A percentile compares a stretch with the other conserved stretches of the same genome.
Conservation (phyloP, 2,888 invertebrate species). For the Leucoma salicis region DNA sequence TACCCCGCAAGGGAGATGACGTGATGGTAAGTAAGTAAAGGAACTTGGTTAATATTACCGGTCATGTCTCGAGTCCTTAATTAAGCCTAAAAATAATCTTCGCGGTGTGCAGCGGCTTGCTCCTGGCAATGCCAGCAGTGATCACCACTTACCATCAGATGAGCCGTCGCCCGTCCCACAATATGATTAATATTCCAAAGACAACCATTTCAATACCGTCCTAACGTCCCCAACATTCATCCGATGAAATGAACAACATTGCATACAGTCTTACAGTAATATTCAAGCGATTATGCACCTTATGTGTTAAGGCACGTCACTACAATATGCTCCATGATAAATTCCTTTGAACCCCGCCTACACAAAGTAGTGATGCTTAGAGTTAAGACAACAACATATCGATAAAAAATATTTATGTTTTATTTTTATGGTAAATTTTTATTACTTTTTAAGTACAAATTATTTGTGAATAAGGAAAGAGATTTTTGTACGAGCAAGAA, state of each 20-base stretch:
- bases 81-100: too few species aligned
- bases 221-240: conserved; percentile 3
- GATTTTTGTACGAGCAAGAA: too few species aligned
- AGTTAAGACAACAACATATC: conserved; percentile 14
- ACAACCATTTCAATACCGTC: conserved; percentile 5
- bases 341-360: conserved; percentile 60
- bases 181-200: conserved; percentile 3
- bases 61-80: too few species aligned
- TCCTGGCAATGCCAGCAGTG: too few species aligned
- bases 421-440: too few species aligned
- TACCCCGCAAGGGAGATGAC: too few species aligned
- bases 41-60: too few species aligned
- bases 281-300: conserved; percentile 26
- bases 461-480: too few species aligned
- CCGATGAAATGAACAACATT: conserved; percentile 1
- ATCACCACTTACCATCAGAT: too few species aligned
- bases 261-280: background rate
- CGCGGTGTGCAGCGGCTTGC: too few species aligned
- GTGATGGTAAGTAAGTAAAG: too few species aligned
- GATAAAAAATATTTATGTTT: background rate
- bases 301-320: conserved; percentile 44
- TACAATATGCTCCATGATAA: conserved; percentile 69
- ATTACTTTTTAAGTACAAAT: too few species aligned
- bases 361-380: conserved; percentile 35
- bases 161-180: background rate